phyloP scores from a whole-genome alignment of 2,113 vertebrate genomes.

The Acrocephalus kingi region DNA sequence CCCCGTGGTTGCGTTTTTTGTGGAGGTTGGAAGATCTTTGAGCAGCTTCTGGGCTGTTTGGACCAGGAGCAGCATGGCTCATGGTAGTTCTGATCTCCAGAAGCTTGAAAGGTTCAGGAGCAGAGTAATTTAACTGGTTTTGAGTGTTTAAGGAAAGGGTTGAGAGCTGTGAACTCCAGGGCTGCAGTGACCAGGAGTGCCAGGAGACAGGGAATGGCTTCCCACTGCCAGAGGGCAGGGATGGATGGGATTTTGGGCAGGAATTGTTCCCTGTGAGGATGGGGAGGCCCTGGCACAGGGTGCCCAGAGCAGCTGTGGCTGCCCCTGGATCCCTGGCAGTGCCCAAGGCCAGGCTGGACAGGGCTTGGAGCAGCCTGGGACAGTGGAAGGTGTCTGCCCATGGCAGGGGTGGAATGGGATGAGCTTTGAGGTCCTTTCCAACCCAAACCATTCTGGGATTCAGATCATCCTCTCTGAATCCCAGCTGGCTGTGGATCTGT shows the following conservation, averaged over 20 bases:
- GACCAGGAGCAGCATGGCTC: not conserved
- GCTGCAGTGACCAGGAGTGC: not conserved
- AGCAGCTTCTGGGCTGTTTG: not conserved
- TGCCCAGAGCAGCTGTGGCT: not conserved
- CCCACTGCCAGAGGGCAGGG: not conserved
- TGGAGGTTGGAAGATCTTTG: not conserved
- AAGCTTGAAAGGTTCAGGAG: not conserved
- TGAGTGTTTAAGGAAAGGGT: not conserved
- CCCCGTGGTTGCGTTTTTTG: not conserved
- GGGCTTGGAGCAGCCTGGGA: not conserved
- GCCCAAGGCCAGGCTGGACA: not conserved
- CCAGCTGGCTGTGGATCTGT: not conserved
- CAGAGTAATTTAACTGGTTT: not conserved
- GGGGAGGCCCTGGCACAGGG: not conserved
- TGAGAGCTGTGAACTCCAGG: not conserved
- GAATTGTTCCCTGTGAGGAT: not conserved
- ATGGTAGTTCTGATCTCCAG: not conserved
- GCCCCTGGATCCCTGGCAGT: not conserved
- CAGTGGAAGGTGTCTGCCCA: not conserved
- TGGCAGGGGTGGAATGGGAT: fast-evolving
- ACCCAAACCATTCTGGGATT: not conserved
- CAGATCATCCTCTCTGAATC: not conserved
- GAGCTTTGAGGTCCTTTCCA: fast-evolving
- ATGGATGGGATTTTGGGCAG: fast-evolving
- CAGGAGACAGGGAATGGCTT: not conserved